These are phyloP conservation scores for Pogonophryne albipinna DNA, from an alignment of 2,797 vertebrate genomes.

Conservation along the genomic window DNA sequence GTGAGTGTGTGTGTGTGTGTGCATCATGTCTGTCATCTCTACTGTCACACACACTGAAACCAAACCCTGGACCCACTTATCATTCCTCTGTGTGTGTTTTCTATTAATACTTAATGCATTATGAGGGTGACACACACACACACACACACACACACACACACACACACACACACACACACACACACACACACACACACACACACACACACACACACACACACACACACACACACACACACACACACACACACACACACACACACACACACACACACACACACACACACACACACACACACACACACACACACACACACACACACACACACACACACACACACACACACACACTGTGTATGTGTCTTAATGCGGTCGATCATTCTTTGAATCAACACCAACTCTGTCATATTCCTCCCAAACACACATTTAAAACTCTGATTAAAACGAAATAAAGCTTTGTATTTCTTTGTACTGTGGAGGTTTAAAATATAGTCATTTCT, in stretches of 20 bases:
- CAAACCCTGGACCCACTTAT: slow-evolving; percentile 8
- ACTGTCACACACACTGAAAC: slow-evolving; percentile 2
- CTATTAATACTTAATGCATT: slow-evolving; percentile 24
- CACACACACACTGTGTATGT: too few relatives aligned
- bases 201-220: too few relatives aligned
- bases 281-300: background rate
- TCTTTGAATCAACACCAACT: too few relatives aligned
- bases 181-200: too few relatives aligned
- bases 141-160: background rate
- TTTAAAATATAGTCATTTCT: too few relatives aligned
- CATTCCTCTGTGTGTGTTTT: slow-evolving; percentile 18
- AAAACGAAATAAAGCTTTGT: too few relatives aligned
- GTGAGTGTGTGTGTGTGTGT: background rate
- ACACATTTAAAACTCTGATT: background rate
- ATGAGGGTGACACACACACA: background rate
- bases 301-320: background rate
- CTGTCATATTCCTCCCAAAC: background rate
- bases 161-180: too few relatives aligned
- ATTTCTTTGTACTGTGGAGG: too few relatives aligned
- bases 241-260: too few relatives aligned
- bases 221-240: too few relatives aligned
- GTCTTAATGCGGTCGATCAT: too few relatives aligned
- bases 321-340: background rate
- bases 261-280: background rate
- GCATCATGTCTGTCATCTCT: slow-evolving; percentile 7